A percentile compares a stretch with the other conserved stretches of the same genome.
Conservation (phyloP, 1,140 invertebrate species). For the Trypoxylus dichotomus region DNA sequence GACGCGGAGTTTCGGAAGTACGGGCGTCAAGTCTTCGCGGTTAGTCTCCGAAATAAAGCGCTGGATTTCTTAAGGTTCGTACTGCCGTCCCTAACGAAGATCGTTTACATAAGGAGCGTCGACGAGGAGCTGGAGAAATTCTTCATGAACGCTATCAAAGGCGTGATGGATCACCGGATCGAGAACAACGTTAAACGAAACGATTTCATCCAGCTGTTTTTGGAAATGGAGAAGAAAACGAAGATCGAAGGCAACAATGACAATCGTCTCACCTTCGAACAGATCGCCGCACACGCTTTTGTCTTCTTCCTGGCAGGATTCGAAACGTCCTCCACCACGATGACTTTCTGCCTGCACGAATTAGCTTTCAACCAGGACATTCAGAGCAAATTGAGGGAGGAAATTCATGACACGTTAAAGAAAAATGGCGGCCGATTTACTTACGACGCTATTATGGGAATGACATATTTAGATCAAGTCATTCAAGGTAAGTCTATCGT, state of each 20-base stretch:
- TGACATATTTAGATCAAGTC: constrained; percentile 64
- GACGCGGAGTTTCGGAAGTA: constrained; percentile 51
- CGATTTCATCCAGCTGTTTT: constrained; percentile 39
- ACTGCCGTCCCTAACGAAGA: background rate
- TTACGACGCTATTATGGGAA: constrained; percentile 57
- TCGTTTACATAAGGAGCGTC: background rate
- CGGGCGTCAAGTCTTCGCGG: background rate
- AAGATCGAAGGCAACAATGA: background rate
- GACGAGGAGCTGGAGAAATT: background rate
- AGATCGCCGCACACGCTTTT: constrained; percentile 62
- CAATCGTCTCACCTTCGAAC: background rate
- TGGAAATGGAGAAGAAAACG: background rate
- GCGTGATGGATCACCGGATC: constrained; percentile 38
- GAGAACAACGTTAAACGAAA: constrained; percentile 28
- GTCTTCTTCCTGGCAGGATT: constrained; percentile 67
- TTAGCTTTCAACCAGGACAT: constrained; percentile 59
- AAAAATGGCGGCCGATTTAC: constrained; percentile 53
- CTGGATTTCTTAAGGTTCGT: background rate
- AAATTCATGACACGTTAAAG: constrained; percentile 44
- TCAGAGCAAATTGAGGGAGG: constrained; percentile 52
- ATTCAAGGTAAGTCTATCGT: constrained; percentile 41
- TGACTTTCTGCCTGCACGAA: constrained; percentile 50
- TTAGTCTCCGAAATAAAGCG: background rate
- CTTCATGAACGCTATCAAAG: constrained; percentile 21
- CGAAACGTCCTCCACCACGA: constrained; percentile 57